phyloP scores from a whole-genome alignment of 2,113 vertebrate genomes.

The Microtus pennsylvanicus region DNA sequence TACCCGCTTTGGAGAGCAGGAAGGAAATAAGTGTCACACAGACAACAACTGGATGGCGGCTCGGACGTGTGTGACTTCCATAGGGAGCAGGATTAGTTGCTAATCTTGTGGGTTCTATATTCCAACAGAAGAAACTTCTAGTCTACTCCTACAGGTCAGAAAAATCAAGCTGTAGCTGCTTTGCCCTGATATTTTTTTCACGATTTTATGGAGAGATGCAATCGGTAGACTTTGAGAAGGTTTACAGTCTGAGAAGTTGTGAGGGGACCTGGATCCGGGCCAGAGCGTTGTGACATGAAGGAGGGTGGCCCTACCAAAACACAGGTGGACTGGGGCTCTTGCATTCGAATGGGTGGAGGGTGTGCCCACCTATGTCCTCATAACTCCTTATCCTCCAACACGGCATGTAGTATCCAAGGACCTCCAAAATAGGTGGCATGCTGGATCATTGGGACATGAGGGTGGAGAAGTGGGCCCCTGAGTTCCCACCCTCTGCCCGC shows the following conservation, averaged over 20 bases:
- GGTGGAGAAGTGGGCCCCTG: not conserved
- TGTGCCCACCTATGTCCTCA: not conserved
- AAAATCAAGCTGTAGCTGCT: not conserved
- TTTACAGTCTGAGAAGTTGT: not conserved
- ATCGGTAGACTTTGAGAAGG: not conserved
- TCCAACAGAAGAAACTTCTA: not conserved
- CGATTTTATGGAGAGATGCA: not conserved
- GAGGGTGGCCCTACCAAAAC: not conserved
- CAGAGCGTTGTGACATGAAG: not conserved
- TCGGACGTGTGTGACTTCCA: not conserved
- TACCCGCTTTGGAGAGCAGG: not conserved
- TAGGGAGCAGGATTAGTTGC: not conserved
- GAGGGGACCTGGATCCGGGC: not conserved
- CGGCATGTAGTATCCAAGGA: not conserved
- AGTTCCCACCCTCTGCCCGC: not conserved
- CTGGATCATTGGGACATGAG: not conserved
- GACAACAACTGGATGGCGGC: too few species aligned
- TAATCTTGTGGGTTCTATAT: accelerated
- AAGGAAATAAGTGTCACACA: not conserved
- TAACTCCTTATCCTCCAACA: not conserved
- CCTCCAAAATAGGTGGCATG: not conserved
- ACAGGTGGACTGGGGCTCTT: not conserved
- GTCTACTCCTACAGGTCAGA: not conserved
- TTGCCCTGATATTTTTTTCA: not conserved
- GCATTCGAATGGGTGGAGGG: too few species aligned